phyloP scores from a whole-genome alignment of 2,888 invertebrate species.

The Tinea semifulvella region DNA sequence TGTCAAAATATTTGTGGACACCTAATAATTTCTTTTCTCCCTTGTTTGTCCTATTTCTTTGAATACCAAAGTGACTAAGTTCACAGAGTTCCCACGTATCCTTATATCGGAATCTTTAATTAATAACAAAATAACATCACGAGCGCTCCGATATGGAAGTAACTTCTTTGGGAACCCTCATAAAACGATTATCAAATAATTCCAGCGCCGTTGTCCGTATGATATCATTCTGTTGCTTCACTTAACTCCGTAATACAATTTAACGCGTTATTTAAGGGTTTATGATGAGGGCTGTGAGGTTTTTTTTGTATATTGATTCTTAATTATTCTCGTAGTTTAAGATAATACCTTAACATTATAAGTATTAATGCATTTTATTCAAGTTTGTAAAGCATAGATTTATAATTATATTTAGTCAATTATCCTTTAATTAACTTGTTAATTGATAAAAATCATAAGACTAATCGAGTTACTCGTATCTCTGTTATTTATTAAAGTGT shows the following conservation, averaged over 20 bases:
- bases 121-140: constrained; percentile 48
- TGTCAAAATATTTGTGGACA: constrained; percentile 29
- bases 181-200: constrained; percentile 63
- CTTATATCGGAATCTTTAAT: constrained; percentile 44
- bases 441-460: no score
- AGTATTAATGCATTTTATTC: no score
- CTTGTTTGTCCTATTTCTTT: constrained; percentile 16
- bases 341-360: no score
- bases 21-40: constrained; percentile 49
- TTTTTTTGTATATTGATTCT: no score
- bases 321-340: no score
- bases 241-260: constrained; percentile 42
- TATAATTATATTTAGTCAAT: no score
- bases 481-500: no score
- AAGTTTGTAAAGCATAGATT: no score
- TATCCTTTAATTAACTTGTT: no score
- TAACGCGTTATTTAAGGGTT: constrained; percentile 29
- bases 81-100: constrained; percentile 55
- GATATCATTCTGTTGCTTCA: no score
- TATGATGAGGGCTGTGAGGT: no score
- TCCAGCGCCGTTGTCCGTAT: constrained; percentile 26
- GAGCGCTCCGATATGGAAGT: constrained; percentile 49
- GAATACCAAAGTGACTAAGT: constrained; percentile 22
- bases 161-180: constrained; percentile 50
- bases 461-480: no score